phyloP scores from a whole-genome alignment of 2,797 vertebrate species.

The Sebastes cheni region DNA sequence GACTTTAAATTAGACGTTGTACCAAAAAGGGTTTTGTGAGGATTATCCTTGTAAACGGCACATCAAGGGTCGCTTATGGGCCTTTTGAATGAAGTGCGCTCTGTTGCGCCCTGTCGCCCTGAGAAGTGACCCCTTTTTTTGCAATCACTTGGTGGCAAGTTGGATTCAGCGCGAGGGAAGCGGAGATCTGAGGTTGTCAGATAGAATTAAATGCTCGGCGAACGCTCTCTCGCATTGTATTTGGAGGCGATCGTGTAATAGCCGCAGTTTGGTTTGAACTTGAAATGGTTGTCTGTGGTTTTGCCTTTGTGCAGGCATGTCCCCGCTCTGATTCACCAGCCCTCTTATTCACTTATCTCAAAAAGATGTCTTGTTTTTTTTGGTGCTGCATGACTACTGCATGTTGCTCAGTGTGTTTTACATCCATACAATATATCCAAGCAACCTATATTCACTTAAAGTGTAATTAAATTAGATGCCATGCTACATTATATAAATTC shows the following conservation, averaged over 20 bases:
- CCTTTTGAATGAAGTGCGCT: slow-evolving; percentile 39
- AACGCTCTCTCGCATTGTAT: slow-evolving; percentile 7
- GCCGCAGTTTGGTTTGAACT: slow-evolving; percentile 55
- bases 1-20: slow-evolving; percentile 56
- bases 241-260: slow-evolving; percentile 17
- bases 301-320: slow-evolving; percentile 56
- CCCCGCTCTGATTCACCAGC: slow-evolving; percentile 52
- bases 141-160: slow-evolving; percentile 16
- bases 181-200: not conserved
- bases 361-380: not conserved
- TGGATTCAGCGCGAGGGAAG: not conserved
- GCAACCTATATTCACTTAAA: not conserved
- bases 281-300: slow-evolving; percentile 61
- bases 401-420: not conserved
- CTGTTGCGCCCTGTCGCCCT: slow-evolving; percentile 20
- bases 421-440: not conserved
- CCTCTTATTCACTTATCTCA: slow-evolving; percentile 27
- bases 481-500: not conserved
- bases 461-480: slow-evolving; percentile 5
- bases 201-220: not conserved
- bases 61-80: not conserved
- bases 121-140: slow-evolving; percentile 29
- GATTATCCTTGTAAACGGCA: slow-evolving; percentile 39
- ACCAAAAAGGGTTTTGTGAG: slow-evolving; percentile 42
- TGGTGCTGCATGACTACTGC: not conserved